Conservation (phyloP, 2,888 invertebrate species). For the Sturmia bella region DNA sequence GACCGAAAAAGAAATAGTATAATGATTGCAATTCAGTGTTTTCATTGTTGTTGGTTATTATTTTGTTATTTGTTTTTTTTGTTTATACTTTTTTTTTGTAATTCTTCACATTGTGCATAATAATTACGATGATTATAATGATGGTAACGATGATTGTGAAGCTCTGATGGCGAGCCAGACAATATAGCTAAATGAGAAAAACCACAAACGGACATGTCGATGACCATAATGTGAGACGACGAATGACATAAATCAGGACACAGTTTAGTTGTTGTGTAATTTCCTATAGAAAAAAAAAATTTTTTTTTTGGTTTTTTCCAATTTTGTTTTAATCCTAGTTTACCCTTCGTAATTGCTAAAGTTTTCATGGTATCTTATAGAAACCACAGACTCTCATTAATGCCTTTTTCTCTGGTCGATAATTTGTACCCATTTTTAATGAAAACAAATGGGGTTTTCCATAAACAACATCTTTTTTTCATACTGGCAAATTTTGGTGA, state of each 20-base stretch:
- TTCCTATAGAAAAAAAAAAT: slow-evolving; percentile 64
- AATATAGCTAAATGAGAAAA: slow-evolving; percentile 63
- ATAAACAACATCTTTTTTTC: neutral
- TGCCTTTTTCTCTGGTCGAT: neutral
- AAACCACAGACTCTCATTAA: slow-evolving; percentile 45
- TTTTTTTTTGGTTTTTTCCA: slow-evolving; percentile 14
- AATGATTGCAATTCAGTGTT: slow-evolving; percentile 53
- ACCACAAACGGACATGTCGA: slow-evolving; percentile 68
- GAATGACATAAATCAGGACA: slow-evolving; percentile 72
- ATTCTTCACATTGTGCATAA: slow-evolving; percentile 37
- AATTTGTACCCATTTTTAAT: neutral
- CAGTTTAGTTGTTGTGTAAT: slow-evolving; percentile 66
- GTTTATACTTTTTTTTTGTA: neutral
- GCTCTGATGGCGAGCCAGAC: slow-evolving; percentile 40
- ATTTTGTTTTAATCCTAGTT: slow-evolving; percentile 17
- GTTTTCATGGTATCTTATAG: slow-evolving; percentile 43
- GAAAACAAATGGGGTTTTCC: slow-evolving; percentile 30
- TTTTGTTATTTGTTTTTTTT: slow-evolving; percentile 6
- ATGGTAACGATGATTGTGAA: slow-evolving; percentile 11
- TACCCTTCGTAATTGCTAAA: slow-evolving; percentile 36
- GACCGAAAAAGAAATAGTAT: slow-evolving; percentile 11
- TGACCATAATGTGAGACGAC: slow-evolving; percentile 70
- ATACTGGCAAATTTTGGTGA: too few relatives aligned
- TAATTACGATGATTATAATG: slow-evolving; percentile 25
- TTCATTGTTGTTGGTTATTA: slow-evolving; percentile 39